Evolutionary conservation across 2,797 vertebrate species (phyloP), one percentile per base, ranked within the genome.

Genomic region (Enteromius treurensis): DNA sequence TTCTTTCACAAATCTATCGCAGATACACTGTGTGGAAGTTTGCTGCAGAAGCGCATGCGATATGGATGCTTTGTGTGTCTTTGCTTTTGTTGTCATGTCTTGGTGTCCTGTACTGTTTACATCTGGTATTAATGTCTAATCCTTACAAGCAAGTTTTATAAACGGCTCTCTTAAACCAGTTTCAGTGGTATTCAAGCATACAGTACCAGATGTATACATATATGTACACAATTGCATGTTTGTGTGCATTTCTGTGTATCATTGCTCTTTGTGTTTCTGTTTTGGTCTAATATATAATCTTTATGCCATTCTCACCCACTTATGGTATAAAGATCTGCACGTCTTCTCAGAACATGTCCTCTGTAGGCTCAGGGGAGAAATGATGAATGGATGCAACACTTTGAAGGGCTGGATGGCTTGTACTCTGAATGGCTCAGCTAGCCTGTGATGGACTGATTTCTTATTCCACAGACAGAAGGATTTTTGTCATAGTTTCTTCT

Each of bases 321-420:
- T 49, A 67, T 70, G 79, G 73, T 86, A 77, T 89, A 88, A 82
- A 84, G 84, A 88, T 87, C 40, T 55, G 65, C 40, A 21, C 8
- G 26, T 84, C 64, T 79, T 75, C 68, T 42, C 53, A 71, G 58
- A 81, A 73, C 73, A 7, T 29, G 79, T 37, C 40, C 8, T 84
- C 84, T 83, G 85, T 70, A 75, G 82, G 88, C 67, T 85, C 68
- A 83, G 83, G 89, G 75, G 55, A 79, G 53, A 70, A 37, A 26
- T 82, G 75, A 86, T 77, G 74, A 45, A 79, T 8, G 3, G 51
- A 83, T 45, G 88, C 87, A 86, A 87, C 71, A 82, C 78, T 84
- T 84, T 90, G 64, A 80, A 64, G 86, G 67, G 87, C 90, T 91
- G 26, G 87, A 88, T 90, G 84, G 88, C 89, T 89, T 49, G 79